phyloP scores from a whole-genome alignment of 2,113 vertebrate species.

The Mormoops blainvillei region DNA sequence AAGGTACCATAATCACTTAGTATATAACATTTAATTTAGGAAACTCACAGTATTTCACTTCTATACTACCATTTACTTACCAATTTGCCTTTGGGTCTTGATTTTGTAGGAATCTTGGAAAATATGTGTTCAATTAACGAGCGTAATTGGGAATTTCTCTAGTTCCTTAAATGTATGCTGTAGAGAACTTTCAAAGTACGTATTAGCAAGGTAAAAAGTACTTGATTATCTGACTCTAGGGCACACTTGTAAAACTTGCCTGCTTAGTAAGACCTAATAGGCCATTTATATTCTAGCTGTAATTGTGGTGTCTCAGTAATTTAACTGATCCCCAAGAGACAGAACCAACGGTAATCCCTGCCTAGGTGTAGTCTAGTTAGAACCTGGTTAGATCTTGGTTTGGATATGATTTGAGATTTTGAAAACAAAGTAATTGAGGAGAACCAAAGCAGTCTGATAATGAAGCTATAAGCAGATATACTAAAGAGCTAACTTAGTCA shows the following conservation, averaged over 20 bases:
- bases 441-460: background rate
- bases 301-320: background rate
- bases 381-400: background rate
- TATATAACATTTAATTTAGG: background rate
- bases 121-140: background rate
- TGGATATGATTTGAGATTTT: background rate
- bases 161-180: background rate
- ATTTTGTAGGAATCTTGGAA: background rate
- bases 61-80: background rate
- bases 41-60: background rate
- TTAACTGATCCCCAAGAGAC: background rate
- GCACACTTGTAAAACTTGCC: background rate
- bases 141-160: background rate
- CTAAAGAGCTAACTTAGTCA: background rate
- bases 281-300: background rate
- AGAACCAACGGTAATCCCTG: background rate
- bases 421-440: background rate
- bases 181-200: background rate
- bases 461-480: background rate
- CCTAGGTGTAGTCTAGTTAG: background rate
- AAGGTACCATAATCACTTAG: background rate
- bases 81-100: background rate
- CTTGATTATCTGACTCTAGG: background rate
- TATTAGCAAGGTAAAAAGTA: background rate
- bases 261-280: background rate